phyloP scores from a whole-genome alignment of 2,888 invertebrate species.

The Leistus spinibarbis region DNA sequence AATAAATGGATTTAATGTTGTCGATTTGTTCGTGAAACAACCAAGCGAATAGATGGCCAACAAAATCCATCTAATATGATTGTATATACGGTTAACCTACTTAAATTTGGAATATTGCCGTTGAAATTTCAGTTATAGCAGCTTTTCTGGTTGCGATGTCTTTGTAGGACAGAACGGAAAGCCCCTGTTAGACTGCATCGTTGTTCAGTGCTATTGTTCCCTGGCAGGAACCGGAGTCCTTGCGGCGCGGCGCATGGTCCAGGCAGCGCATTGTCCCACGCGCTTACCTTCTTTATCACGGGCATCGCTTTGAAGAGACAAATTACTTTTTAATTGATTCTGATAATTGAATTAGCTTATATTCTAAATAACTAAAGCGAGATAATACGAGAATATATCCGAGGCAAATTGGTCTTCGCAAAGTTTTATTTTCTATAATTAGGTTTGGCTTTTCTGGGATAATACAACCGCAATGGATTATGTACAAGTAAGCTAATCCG shows the following conservation, averaged over 20 bases:
- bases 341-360: neutral
- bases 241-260: neutral
- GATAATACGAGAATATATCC: neutral
- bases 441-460: neutral
- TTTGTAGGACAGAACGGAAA: neutral
- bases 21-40: neutral
- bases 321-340: neutral
- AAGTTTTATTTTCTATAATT: neutral
- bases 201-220: neutral
- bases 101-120: neutral
- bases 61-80: neutral
- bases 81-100: neutral
- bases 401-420: neutral
- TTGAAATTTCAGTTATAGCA: neutral
- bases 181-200: neutral
- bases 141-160: neutral
- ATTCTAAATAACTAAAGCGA: neutral
- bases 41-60: neutral
- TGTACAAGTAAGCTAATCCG: neutral
- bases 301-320: neutral
- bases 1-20: neutral
- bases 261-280: neutral
- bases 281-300: neutral
- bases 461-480: neutral
- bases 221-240: neutral